Evolutionary conservation across 1,140 invertebrate species (phyloP).

Genomic region (Neodiprion virginianus): DNA sequence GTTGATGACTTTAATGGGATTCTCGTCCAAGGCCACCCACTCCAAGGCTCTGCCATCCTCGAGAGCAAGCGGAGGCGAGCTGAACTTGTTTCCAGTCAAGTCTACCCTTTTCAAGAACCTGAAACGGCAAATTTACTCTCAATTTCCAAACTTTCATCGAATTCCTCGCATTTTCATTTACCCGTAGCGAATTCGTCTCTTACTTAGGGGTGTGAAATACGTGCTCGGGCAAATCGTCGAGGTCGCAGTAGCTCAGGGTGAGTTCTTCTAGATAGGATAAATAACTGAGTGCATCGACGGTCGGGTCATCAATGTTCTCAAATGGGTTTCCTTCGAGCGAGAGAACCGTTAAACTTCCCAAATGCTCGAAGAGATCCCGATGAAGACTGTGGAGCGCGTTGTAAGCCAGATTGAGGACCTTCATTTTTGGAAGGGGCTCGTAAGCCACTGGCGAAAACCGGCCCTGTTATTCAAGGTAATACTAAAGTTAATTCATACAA

Average conservation of each 20-base stretch:
- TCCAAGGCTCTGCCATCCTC: slow-evolving; percentile 65
- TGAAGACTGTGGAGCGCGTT: slow-evolving; percentile 73
- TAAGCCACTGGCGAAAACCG: slow-evolving; percentile 63
- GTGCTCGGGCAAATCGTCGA: slow-evolving; percentile 67
- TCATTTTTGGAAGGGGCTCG: slow-evolving; percentile 68
- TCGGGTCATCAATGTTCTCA: slow-evolving; percentile 65
- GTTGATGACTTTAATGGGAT: slow-evolving; percentile 67
- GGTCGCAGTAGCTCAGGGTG: slow-evolving; percentile 70
- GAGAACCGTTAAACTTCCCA: slow-evolving; percentile 68
- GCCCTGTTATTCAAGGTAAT: slow-evolving; percentile 61
- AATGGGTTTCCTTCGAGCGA: slow-evolving; percentile 74
- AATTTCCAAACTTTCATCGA: not conserved
- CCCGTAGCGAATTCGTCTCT: not conserved
- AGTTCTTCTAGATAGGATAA: slow-evolving; percentile 72
- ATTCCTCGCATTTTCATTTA: not conserved
- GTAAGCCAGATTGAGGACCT: slow-evolving; percentile 67
- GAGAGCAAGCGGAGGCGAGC: slow-evolving; percentile 66
- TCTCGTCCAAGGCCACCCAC: slow-evolving; percentile 71
- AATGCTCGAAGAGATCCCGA: slow-evolving; percentile 75
- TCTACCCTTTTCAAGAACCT: slow-evolving; percentile 69
- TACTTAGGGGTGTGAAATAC: slow-evolving; percentile 69
- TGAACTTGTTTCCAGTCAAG: slow-evolving; percentile 73
- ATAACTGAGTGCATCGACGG: slow-evolving; percentile 68
- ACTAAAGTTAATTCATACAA: slow-evolving; percentile 16
- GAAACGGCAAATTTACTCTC: slow-evolving; percentile 14